A percentile compares a stretch with the other conserved stretches of the same genome.
These are phyloP conservation scores for Condylura cristata DNA, from an alignment of 2,113 vertebrate species.

Conservation along the genomic window DNA sequence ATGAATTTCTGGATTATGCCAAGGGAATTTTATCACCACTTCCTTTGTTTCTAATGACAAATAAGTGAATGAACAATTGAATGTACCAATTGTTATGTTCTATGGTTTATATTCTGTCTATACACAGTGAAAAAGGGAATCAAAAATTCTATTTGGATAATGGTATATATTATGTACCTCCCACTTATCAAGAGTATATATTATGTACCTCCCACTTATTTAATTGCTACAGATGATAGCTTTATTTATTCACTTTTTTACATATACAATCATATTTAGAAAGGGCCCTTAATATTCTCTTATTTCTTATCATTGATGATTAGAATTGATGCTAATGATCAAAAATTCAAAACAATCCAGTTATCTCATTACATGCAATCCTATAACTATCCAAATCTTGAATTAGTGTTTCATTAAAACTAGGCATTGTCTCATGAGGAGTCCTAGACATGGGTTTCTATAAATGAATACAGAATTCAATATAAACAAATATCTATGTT, in stretches of 20 bases:
- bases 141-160: slow-evolving; percentile 14
- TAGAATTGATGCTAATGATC: background rate
- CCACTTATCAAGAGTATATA: background rate
- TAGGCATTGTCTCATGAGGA: background rate
- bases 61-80: slow-evolving; percentile 18
- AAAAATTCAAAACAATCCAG: background rate
- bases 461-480: background rate
- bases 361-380: background rate
- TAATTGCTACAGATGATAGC: background rate
- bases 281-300: background rate
- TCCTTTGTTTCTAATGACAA: slow-evolving; percentile 48
- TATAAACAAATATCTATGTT: background rate
- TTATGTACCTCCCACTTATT: background rate
- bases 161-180: background rate
- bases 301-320: background rate
- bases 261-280: background rate
- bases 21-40: slow-evolving; percentile 27
- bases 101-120: background rate
- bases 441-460: background rate
- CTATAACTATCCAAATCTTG: background rate
- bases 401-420: slow-evolving; percentile 15
- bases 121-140: background rate
- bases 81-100: too few relatives aligned
- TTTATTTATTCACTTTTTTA: background rate
- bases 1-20: background rate